Base-by-base conservation (phyloP, 2,797 vertebrate genomes). In the Gadopsis marmoratus region DNA sequence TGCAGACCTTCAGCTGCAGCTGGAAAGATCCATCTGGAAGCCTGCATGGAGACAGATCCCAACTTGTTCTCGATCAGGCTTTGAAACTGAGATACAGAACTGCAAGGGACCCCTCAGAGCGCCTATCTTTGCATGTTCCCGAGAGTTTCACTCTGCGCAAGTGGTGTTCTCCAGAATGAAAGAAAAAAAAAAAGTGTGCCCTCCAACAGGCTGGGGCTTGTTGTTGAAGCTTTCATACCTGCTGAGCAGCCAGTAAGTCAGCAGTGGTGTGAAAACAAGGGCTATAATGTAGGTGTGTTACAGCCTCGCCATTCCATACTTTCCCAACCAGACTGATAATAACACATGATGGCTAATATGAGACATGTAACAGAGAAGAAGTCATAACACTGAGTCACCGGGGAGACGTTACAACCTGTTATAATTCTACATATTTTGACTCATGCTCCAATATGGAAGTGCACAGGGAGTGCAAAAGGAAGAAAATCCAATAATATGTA, bases 191-290 rank as follows among this genome's bases (percentile, higher is more conserved):
- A 79, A 81, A 56, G 65, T 1, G 54, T 71, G 70, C 79, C 92
- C 84, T 84, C 3, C 65, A 82, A 82, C 94, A 91, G 72, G 93
- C 48, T 51, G 48, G 50, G 75, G 33, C 93, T 43, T 81, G 91
- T 7, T 76, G 76, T 2, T 10, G 7, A 59, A 78, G 31, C 14
- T 35, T 83, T 69, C 88, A 90, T 91, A 77, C 83, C 85, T 86
- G 88, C 74, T 56, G 71, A 86, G 75, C 88, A 78, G 76, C 43
- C 74, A 79, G n/a, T 7, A 41, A 72, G 39, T 74, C 75, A 87
- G 51, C 8, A 12, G 19, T 9, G 50, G 31, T 45, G 70, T 43
- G 85, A 87, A 83, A 89, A 91, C 76, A 90, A 2, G 45, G 17
- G 58, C 29, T 45, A 1, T 39, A 55, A 68, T 69, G 60, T 41